Percentiles rank a stretch among this genome's conserved stretches.
Conservation (phyloP, 2,113 vertebrate genomes). For the Cnemophilus loriae region DNA sequence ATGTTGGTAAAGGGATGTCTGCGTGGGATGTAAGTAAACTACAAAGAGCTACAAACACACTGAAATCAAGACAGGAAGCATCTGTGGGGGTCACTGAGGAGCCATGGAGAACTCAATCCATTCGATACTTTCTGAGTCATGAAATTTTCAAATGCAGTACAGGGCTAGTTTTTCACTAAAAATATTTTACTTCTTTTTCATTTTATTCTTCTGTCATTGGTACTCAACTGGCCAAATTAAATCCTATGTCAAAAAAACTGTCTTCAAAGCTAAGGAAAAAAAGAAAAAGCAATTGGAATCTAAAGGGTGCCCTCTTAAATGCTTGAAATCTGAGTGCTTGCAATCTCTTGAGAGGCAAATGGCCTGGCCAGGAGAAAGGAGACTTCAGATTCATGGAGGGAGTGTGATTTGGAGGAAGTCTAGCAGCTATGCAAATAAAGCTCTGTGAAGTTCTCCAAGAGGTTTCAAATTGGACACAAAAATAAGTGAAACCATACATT, state of each 20-base stretch:
- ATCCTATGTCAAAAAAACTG: neutral
- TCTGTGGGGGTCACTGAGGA: slow-evolving; percentile 41
- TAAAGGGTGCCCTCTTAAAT: neutral
- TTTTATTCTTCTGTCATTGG: neutral
- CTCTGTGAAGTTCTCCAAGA: neutral
- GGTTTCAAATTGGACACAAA: neutral
- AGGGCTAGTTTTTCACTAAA: neutral
- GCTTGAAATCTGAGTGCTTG: neutral
- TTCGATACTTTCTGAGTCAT: neutral
- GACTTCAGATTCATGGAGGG: neutral
- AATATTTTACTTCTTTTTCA: neutral
- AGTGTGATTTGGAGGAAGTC: neutral
- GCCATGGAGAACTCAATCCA: neutral
- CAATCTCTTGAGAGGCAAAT: neutral
- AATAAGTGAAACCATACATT: neutral
- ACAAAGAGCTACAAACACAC: slow-evolving; percentile 31
- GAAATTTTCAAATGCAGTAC: neutral
- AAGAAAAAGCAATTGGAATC: neutral
- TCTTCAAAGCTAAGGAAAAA: neutral
- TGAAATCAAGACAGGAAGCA: slow-evolving; percentile 47
- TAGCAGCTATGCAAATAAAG: neutral
- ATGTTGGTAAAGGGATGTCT: slow-evolving; percentile 40
- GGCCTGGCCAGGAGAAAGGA: neutral
- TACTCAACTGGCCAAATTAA: neutral
- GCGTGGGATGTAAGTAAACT: neutral